Conservation (phyloP, 2,888 invertebrate genomes). For the Lordiphosa fenestrarum region DNA sequence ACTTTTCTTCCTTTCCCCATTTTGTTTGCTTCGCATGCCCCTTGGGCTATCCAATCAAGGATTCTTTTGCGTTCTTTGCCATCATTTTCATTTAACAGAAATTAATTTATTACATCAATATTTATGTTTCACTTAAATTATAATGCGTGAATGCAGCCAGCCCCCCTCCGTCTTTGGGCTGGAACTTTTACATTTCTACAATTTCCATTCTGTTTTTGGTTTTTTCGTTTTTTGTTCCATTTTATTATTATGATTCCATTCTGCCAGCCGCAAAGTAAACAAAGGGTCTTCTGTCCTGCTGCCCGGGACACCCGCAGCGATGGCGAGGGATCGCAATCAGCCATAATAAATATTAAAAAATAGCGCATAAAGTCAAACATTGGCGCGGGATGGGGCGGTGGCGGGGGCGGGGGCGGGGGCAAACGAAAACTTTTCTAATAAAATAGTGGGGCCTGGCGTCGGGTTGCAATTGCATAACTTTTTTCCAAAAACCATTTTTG, state of each 20-base stretch:
- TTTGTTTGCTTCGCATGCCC: conserved; percentile 1
- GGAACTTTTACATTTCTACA: conserved; percentile 62
- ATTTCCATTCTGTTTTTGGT: conserved; percentile 11
- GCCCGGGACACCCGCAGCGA: conserved; percentile 2
- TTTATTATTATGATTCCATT: conserved; percentile 15
- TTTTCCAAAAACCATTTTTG: conserved; percentile 70
- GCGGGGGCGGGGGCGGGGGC: background rate
- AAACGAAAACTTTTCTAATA: conserved; percentile 65
- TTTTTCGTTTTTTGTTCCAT: conserved; percentile 2
- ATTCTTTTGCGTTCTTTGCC: conserved; percentile 2
- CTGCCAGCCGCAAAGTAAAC: conserved; percentile 35
- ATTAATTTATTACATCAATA: conserved; percentile 76
- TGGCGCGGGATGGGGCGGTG: conserved; percentile 16
- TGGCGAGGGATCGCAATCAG: conserved; percentile 60
- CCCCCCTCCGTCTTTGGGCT: conserved; percentile 34
- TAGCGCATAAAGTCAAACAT: conserved; percentile 71
- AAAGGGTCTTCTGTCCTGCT: conserved; percentile 14
- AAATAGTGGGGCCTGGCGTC: conserved; percentile 52
- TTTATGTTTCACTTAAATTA: conserved; percentile 77
- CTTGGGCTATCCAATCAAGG: conserved; percentile 8
- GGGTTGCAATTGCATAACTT: conserved; percentile 68
- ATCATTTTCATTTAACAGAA: conserved; percentile 60
- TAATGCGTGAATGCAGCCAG: conserved; percentile 75
- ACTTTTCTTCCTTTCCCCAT: too few species aligned
- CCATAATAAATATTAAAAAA: conserved; percentile 74